Base-by-base conservation (phyloP, 2,888 invertebrate genomes). In the Malthinus seriepunctatus region DNA sequence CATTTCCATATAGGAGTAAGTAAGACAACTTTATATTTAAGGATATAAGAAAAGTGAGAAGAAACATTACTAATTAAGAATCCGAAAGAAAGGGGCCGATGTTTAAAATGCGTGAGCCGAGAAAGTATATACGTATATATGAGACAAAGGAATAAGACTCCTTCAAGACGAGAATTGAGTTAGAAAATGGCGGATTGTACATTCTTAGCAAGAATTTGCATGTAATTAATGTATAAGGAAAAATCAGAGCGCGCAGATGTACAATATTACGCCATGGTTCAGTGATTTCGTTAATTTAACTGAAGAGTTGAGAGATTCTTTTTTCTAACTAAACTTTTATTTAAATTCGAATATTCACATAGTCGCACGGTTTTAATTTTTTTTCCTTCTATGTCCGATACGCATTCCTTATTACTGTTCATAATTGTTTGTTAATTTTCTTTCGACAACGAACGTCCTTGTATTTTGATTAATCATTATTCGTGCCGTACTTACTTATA, bases 21-120 rank as follows among this genome's bases (percentile, higher is more conserved):
- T 71, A 80, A 72, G 83, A 83, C 78, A 71, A 75, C 70, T 73
- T 77, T 76, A 78, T 81, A 81, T 81, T 80, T 52, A 78, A 81
- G 81, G 80, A 80, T 53, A 44, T 67, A 70, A 66, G 68, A 63
- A 42, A 81, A 67, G 74, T 66, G 80, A 83, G 76, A 76, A 78
- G 73, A 83, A 81, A 73, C 81, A 83, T 84, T 76, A 84, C 85
- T 86, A 86, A 86, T 86, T 86, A 86, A 85, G 85, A 85, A 86
- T 85, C 83, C 84, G 78, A 85, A 85, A 86, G 85, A 84, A 85
- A 85, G 77, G 77, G 78, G 83, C 73, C 78, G 77, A 78, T 78
- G 78, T 78, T 81, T 81, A 80, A 81, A 77, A 79, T 78, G 78
- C 78, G 78, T 78, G 77, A 78, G 78, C 74, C 72, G 72, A 73